Evolutionary conservation across 2,113 vertebrate genomes (phyloP).

Genomic region (Catharus bicknelli): DNA sequence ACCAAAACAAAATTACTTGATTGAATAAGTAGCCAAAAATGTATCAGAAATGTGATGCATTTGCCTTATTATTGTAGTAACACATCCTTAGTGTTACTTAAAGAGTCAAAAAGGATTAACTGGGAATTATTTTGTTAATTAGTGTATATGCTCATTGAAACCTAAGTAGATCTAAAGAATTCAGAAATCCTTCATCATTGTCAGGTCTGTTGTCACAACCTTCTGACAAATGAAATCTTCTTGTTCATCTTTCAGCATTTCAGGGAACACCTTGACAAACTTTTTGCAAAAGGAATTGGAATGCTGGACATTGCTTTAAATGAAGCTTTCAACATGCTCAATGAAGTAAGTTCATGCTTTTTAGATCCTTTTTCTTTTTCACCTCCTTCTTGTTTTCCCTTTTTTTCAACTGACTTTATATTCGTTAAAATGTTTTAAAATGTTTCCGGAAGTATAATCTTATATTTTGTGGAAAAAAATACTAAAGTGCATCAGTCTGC

Average conservation of each 20-base stretch:
- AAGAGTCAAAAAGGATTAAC: not conserved
- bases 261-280: constrained; percentile 92
- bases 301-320: constrained; percentile 94
- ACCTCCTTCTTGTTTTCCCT: not conserved
- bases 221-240: not conserved
- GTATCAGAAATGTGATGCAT: not conserved
- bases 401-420: not conserved
- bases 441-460: not conserved
- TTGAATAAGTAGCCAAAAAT: not conserved
- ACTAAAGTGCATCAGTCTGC: not conserved
- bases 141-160: not conserved
- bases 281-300: constrained; percentile 94
- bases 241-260: constrained; percentile 85
- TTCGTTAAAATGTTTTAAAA: not conserved
- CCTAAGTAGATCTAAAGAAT: not conserved
- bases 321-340: constrained; percentile 93
- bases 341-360: constrained; percentile 81
- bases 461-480: not conserved
- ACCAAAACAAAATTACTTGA: not conserved
- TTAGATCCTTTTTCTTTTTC: not conserved
- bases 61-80: not conserved
- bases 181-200: not conserved
- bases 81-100: not conserved
- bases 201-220: not conserved
- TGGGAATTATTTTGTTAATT: not conserved